Evolutionary conservation across 2,888 invertebrate genomes (phyloP), one percentile per base, ranked within the genome.

Genomic region (Eristalis intricaria): DNA sequence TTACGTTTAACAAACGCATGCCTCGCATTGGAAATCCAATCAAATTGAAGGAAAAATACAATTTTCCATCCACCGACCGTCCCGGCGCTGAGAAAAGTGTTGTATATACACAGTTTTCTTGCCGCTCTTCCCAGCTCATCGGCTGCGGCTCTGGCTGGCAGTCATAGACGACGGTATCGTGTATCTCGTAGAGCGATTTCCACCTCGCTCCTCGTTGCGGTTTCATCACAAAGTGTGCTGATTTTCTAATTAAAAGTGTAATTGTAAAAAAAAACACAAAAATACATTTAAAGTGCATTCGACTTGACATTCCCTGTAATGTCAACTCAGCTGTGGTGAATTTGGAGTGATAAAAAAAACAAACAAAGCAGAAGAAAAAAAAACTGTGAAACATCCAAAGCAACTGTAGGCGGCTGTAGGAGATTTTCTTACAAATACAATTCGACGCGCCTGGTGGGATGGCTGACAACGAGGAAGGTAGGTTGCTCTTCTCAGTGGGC

Each of bases 391-490:
- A 70, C 63, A 38, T 26, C n/a, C 26, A 19, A 50, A 19, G 19
- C 19, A 19, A n/a, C 50, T 50, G 50, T 50, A 50, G 50, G 19
- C 7, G 50, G 8, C 50, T 50, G 43, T 50, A n/a, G 60, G 11
- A 40, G 58, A 32, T 32, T 64, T 70, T 71, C 61, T 73, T 79
- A 66, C 13, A 56, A 13, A 74, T 38, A 69, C 74, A 63, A 69
- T 69, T 66, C 19, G 60, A n/a, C 40, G 11, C 19, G 43, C 11
- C 13, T 50, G 23, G 75, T 22, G 68, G 35, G 61, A 86, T 86
- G 86, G 83, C 71, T 60, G 78, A 78, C 56, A 50, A 78, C 43
- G 83, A 86, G 2, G 86, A 83, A 83, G 86, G 86, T 86, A 83
- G 40, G 64, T 65, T 29, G 19, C 50, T 50, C 19, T 50, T 50